Evolutionary conservation across 2,113 vertebrate species (phyloP), one percentile per base, ranked within the genome.

Genomic region (Cheirogaleus medius): DNA sequence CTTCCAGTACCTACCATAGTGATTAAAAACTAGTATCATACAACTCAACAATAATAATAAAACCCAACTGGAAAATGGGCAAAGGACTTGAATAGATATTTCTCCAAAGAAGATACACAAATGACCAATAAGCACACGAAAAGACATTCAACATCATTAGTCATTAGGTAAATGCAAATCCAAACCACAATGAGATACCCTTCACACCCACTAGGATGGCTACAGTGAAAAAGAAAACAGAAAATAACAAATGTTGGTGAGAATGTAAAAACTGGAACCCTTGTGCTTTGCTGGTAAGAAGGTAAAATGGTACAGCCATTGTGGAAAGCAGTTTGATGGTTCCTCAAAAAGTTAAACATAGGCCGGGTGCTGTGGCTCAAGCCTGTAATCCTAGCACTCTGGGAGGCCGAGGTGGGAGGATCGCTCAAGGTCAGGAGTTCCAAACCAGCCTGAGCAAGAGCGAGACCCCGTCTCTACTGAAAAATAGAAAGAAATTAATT

Each of bases 41-140:
- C 6, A 85, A 63, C 49, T 63, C 64, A 90, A 87, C n/a, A 42
- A 25, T 15, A 34, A 63, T 44, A 66, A 29, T 13, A 91, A 84
- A 83, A 77, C 6, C 52, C 21, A 49, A 58, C 80, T 49, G 6
- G n/a, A 73, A 97, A 80, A 87, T 68, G 13, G 69, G 25, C 18
- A 64, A 88, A 95, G 14, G 6, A 64, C 32, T 80, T 90, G 27
- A 95, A 42, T 6, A 91, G 27, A n/a, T 90, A 78, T 87, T 95
- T 81, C 34, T 54, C 77, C 68, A 96, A 86, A 86, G 44, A 90
- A 92, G 44, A 29, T 86, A 82, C 27, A 81, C 29, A 73, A 94
- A 34, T 58, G 49, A 49, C 63, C n/a, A 89, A 71, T 58, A 94
- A 85, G 17, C 11, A 54, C 4, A 68, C n/a, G 13, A 90, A 87